These are phyloP conservation scores for Limnephilus lunatus DNA, from an alignment of 2,888 invertebrate species.

Conservation along the genomic window DNA sequence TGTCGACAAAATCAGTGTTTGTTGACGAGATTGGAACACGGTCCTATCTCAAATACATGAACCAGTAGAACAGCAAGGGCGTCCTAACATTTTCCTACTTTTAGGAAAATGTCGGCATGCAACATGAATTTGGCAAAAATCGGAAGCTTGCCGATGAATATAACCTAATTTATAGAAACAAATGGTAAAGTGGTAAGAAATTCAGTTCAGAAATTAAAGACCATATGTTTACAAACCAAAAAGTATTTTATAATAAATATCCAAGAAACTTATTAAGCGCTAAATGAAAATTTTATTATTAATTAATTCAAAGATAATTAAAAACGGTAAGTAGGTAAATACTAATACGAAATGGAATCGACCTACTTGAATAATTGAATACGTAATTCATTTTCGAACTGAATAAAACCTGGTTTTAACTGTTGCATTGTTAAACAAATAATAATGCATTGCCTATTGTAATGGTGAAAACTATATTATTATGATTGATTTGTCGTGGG, in stretches of 20 bases:
- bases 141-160: too few relatives aligned
- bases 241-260: too few relatives aligned
- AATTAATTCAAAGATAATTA: not conserved
- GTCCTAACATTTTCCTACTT: not conserved
- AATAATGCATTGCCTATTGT: not conserved
- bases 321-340: not conserved
- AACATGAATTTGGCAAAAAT: too few relatives aligned
- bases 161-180: not conserved
- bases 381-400: not conserved
- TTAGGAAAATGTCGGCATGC: not conserved
- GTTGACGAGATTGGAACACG: not conserved
- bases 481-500: not conserved
- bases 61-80: not conserved
- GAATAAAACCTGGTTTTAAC: not conserved
- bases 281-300: not conserved
- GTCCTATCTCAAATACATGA: not conserved
- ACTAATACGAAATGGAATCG: not conserved
- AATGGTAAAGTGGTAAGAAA: not conserved
- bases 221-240: too few relatives aligned
- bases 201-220: not conserved
- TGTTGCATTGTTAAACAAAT: not conserved
- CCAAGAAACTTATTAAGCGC: not conserved
- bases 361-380: not conserved
- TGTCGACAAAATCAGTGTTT: not conserved
- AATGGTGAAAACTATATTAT: not conserved